These are phyloP conservation scores for Guaruba guarouba DNA, from an alignment of 2,113 vertebrate species.

Conservation along the genomic window DNA sequence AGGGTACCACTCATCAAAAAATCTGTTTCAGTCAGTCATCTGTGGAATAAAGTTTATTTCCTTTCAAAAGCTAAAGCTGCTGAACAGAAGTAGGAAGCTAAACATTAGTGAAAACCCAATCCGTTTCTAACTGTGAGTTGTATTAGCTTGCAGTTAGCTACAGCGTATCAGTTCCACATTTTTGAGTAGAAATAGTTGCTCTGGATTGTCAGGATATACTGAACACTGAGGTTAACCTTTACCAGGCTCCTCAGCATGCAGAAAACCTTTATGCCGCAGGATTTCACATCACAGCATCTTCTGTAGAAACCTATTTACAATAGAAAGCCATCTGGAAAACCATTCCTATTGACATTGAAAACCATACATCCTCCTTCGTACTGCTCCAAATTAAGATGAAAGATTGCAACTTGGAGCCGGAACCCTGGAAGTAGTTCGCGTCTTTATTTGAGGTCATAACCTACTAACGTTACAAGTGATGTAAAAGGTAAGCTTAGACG, in stretches of 20 bases:
- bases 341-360: neutral
- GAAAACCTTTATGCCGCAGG: neutral
- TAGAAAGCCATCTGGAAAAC: neutral
- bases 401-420: neutral
- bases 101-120: slow-evolving; percentile 2
- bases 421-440: neutral
- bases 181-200: slow-evolving; percentile 4
- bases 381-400: neutral
- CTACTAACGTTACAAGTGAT: neutral
- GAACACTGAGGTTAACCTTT: neutral
- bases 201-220: neutral
- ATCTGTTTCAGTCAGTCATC: neutral
- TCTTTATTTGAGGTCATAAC: neutral
- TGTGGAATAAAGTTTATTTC: slow-evolving; percentile 24
- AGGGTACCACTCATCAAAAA: neutral
- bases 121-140: neutral
- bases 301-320: neutral
- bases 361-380: neutral
- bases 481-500: slow-evolving; percentile 21
- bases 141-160: slow-evolving; percentile 5
- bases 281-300: neutral
- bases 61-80: neutral
- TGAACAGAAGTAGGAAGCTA: slow-evolving; percentile 15
- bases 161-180: neutral
- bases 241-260: neutral